Percentiles rank a stretch among this genome's conserved stretches.
These are phyloP conservation scores for Toxonevra muliebris DNA, from an alignment of 2,888 invertebrate species.

Conservation along the genomic window DNA sequence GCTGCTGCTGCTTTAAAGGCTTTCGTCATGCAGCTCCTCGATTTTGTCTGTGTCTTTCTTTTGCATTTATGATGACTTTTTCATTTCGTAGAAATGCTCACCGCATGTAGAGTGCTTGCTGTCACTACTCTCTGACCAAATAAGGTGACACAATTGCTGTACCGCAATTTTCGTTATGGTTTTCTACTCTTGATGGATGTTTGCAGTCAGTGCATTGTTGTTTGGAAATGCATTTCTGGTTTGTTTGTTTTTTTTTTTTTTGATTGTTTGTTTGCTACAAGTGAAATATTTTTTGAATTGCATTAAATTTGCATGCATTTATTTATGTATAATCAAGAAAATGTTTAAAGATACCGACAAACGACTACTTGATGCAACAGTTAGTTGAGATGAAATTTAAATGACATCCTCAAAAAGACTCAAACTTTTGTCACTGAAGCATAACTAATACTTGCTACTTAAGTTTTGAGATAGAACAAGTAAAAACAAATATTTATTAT, in stretches of 20 bases:
- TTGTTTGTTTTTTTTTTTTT: neutral
- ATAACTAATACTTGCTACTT: no score
- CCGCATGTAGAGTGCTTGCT: neutral
- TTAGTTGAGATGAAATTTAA: no score
- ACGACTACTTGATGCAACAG: no score
- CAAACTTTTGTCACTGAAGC: no score
- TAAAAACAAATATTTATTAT: no score
- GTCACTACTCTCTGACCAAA: neutral
- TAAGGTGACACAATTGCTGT: conserved; percentile 8
- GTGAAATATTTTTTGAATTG: neutral
- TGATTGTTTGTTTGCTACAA: neutral
- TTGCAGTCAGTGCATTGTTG: conserved; percentile 1
- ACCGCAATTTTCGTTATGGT: neutral
- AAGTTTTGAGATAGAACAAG: no score
- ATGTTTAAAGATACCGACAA: neutral
- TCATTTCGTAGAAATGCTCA: neutral
- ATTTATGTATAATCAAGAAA: neutral
- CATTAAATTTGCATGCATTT: neutral
- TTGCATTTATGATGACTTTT: no score
- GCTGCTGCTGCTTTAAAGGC: no score
- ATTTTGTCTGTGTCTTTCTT: no score
- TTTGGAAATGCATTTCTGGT: neutral
- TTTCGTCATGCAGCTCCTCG: no score
- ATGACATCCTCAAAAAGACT: no score
- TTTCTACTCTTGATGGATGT: neutral